These are phyloP conservation scores for Xenopus laevis DNA, from an alignment of 2,113 vertebrate species.

Conservation along the genomic window DNA sequence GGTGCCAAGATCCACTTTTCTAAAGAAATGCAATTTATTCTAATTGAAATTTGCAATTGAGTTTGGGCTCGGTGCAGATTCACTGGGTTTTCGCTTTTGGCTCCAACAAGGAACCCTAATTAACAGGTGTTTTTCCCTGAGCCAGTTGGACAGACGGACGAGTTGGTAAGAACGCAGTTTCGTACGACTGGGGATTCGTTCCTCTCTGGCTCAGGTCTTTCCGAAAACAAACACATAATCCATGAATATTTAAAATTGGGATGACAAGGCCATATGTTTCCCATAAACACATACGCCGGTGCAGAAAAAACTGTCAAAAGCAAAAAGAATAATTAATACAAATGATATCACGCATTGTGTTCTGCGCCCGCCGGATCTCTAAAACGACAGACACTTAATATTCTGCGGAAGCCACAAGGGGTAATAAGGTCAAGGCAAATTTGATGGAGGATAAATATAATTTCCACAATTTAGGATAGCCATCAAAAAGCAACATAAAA, in stretches of 20 bases:
- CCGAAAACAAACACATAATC: slow-evolving; percentile 1
- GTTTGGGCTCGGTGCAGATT: background rate
- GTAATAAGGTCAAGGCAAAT: no score
- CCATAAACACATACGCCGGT: slow-evolving; percentile 8
- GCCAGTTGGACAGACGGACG: background rate
- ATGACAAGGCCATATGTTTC: slow-evolving; percentile 35
- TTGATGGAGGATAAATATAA: no score
- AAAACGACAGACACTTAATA: no score
- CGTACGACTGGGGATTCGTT: background rate
- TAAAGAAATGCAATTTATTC: no score
- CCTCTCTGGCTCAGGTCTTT: background rate
- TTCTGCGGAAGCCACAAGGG: no score
- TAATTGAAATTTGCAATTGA: no score
- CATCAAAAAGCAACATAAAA: slow-evolving; percentile 23
- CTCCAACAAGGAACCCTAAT: slow-evolving; percentile 7
- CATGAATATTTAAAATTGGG: slow-evolving; percentile 26
- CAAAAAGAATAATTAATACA: slow-evolving; percentile 30
- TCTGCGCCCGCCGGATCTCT: background rate
- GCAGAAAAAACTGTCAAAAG: slow-evolving; percentile 9
- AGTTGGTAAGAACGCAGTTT: background rate
- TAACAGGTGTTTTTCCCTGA: slow-evolving; percentile 17
- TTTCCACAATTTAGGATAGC: slow-evolving; percentile 10
- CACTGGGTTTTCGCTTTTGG: background rate
- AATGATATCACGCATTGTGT: background rate
- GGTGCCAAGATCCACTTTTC: background rate